Percentiles rank a stretch among this genome's conserved stretches.
Evolutionary conservation across 2,888 invertebrate genomes (phyloP).

Genomic region (Tridacna gigas): DNA sequence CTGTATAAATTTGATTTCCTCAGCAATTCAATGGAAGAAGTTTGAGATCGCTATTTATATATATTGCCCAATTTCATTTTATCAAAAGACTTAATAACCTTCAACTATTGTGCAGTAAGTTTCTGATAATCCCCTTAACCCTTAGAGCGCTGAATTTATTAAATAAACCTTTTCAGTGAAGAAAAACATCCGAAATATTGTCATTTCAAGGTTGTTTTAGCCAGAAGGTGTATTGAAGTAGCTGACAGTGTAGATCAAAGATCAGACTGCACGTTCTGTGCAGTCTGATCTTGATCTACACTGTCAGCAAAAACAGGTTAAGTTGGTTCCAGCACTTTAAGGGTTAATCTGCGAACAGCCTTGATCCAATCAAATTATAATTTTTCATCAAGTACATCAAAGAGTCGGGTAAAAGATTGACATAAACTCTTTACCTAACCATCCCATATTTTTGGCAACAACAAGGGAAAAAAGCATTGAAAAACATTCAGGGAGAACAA

Average conservation of each 20-base stretch:
- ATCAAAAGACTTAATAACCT: constrained; percentile 22
- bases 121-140: constrained; percentile 20
- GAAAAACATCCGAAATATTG: too few relatives aligned
- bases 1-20: background rate
- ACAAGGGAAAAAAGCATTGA: background rate
- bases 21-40: background rate
- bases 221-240: too few relatives aligned
- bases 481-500: background rate
- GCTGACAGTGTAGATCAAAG: too few relatives aligned
- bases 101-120: background rate
- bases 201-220: too few relatives aligned
- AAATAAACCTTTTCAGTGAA: too few relatives aligned
- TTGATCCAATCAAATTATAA: constrained; percentile 14
- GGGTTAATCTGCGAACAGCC: background rate
- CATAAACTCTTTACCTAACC: background rate
- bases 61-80: background rate
- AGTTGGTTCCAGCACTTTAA: too few relatives aligned
- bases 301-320: too few relatives aligned
- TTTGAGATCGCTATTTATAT: background rate
- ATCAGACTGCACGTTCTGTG: too few relatives aligned
- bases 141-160: too few relatives aligned
- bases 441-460: background rate
- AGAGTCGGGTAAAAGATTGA: background rate
- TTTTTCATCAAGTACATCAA: constrained; percentile 7
- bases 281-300: too few relatives aligned